Percentiles rank a stretch among this genome's conserved stretches.
Conservation (phyloP, 2,797 vertebrate species). For the Varecia variegata region DNA sequence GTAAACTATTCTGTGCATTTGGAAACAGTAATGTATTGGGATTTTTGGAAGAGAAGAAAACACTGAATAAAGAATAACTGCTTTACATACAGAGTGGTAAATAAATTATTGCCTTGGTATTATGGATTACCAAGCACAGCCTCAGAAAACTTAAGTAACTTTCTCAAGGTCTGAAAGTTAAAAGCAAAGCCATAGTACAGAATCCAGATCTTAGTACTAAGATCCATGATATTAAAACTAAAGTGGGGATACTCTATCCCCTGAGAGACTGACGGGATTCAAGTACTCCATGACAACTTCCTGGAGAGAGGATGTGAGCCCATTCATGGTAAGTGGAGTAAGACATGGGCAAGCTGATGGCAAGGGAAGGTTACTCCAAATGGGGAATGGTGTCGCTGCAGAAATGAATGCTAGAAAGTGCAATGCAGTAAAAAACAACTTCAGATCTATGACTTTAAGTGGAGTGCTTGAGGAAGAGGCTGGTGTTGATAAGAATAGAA, state of each 20-base stretch:
- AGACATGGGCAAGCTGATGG: background rate
- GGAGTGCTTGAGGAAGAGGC: background rate
- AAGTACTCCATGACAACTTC: background rate
- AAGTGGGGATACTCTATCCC: fast-evolving
- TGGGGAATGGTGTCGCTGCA: background rate
- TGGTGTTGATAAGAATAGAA: background rate
- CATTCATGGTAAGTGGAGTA: background rate
- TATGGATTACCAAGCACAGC: background rate
- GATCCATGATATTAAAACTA: background rate
- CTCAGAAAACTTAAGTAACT: background rate
- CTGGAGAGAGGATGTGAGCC: background rate
- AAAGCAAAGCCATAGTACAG: background rate
- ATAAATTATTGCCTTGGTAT: background rate
- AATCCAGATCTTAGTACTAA: background rate
- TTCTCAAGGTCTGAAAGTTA: background rate
- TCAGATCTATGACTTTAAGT: background rate
- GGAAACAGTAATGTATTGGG: too few relatives aligned
- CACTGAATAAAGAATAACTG: too few relatives aligned
- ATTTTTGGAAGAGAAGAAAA: too few relatives aligned
- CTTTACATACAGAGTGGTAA: too few relatives aligned
- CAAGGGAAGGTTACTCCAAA: background rate
- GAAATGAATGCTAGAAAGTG: background rate
- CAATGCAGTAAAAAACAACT: background rate
- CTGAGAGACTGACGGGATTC: background rate
- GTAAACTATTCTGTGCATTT: too few relatives aligned